phyloP scores from a whole-genome alignment of 2,797 vertebrate species.

The Mormyrops boulengeri region DNA sequence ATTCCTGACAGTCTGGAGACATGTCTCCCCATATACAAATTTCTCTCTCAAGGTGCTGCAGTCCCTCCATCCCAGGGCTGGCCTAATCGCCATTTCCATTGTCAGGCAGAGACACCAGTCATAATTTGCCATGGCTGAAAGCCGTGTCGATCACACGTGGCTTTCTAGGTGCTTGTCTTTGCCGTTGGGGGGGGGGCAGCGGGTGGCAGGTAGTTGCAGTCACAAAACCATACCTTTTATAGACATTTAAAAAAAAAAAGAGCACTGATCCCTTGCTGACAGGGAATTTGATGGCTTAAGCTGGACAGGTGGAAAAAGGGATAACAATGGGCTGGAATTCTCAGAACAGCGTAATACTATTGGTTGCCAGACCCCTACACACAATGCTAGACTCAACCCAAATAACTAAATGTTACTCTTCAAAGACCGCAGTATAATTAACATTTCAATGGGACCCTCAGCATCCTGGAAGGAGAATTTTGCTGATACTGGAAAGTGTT shows the following conservation, averaged over 20 bases:
- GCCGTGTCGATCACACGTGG: not conserved
- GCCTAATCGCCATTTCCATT: not conserved
- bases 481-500: not conserved
- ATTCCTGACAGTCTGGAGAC: not conserved
- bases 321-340: not conserved
- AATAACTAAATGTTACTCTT: not conserved
- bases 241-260: not conserved
- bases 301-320: not conserved
- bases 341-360: not conserved
- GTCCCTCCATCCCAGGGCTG: not conserved
- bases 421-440: constrained; percentile 1
- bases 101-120: not conserved
- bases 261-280: not conserved
- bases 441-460: constrained; percentile 4
- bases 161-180: not conserved
- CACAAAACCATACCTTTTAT: not conserved
- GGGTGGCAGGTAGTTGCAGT: too few relatives aligned
- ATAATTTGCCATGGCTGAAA: not conserved
- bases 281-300: not conserved
- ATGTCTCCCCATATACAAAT: not conserved
- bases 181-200: not conserved
- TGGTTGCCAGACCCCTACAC: not conserved
- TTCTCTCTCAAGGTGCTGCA: not conserved
- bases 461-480: not conserved
- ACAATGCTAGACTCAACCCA: not conserved